Percentiles rank a stretch among this genome's conserved stretches.
phyloP scores from a whole-genome alignment of 2,888 invertebrate species.

The Nesidiocoris tenuis region DNA sequence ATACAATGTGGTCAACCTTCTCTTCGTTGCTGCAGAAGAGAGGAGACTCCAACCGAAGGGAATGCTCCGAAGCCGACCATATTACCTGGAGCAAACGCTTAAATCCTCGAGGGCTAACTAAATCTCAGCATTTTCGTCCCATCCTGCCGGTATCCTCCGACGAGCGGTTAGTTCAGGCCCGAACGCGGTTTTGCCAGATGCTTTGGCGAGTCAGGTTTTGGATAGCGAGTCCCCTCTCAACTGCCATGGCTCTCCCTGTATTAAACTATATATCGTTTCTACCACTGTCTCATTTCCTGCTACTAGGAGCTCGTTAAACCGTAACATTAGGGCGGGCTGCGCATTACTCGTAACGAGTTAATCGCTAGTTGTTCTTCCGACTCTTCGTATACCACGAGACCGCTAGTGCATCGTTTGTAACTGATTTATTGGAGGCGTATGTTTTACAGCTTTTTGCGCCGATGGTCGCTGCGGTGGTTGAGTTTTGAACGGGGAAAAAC shows the following conservation, averaged over 20 bases:
- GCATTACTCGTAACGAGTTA: conserved; percentile 39
- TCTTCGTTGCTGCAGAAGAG: background rate
- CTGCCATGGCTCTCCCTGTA: background rate
- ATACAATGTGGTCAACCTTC: background rate
- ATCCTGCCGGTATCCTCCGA: background rate
- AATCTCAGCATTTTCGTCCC: conserved; percentile 21
- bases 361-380: conserved; percentile 9
- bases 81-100: conserved; percentile 37
- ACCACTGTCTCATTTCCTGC: conserved; percentile 19
- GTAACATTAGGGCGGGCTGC: conserved; percentile 22
- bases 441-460: background rate
- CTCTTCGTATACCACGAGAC: background rate
- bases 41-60: background rate
- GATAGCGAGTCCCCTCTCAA: conserved; percentile 1
- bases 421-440: background rate
- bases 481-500: background rate
- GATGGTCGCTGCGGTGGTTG: background rate
- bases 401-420: background rate
- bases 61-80: conserved; percentile 1
- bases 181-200: conserved; percentile 33
- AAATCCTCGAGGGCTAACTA: conserved; percentile 36
- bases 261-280: conserved; percentile 40
- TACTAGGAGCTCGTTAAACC: conserved; percentile 1
- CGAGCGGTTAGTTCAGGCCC: background rate
- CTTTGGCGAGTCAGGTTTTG: too few species aligned